Evolutionary conservation across 2,888 invertebrate genomes (phyloP), one percentile per base, ranked within the genome.

Genomic region (Copidosoma aretas): DNA sequence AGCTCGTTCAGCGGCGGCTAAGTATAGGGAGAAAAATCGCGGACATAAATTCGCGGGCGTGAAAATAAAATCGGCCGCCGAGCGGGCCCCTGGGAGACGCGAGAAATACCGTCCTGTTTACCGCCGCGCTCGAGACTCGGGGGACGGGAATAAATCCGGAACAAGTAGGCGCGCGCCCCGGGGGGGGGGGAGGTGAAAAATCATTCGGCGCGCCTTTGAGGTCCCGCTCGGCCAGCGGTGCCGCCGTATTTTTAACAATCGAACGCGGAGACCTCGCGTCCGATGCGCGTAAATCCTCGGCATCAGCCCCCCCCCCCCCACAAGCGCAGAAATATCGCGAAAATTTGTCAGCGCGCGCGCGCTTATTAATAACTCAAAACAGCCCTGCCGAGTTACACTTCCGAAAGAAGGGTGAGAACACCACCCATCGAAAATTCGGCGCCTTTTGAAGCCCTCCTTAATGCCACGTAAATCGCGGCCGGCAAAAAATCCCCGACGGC

Each of bases 291-390:
- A 64, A 68, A 68, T 68, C 64, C 52, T 19, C 46, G 21, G n/a
- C 17, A 12, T 52, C 12, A 22, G 57, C 21, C 39, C 51, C 19
- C n/a, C 14, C 60, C 59, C 60, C 49, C 63, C 65, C 71, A 70
- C 75, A 75, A 74, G 73, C 73, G 49, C 57, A 75, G 71, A 77
- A 76, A 75, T 76, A 77, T 75, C 73, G 74, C 73, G 70, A 74
- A 75, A 75, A 77, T 78, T 77, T 77, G 76, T 76, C 76, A 75
- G 71, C 75, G 63, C 63, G 21, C 21, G 19, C 60, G 21, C 60
- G 74, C 71, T 68, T 76, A 77, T 77, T 77, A 77, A 77, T 78
- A 77, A 70, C 67, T 60, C 70, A n/a, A 25, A 39, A 24, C n/a
- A 17, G n/a, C 15, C 41, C 22, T 49, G 15, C 46, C 32, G 32